These are phyloP conservation scores for Teinopalpus imperialis DNA, from an alignment of 2,888 invertebrate species.

Conservation along the genomic window DNA sequence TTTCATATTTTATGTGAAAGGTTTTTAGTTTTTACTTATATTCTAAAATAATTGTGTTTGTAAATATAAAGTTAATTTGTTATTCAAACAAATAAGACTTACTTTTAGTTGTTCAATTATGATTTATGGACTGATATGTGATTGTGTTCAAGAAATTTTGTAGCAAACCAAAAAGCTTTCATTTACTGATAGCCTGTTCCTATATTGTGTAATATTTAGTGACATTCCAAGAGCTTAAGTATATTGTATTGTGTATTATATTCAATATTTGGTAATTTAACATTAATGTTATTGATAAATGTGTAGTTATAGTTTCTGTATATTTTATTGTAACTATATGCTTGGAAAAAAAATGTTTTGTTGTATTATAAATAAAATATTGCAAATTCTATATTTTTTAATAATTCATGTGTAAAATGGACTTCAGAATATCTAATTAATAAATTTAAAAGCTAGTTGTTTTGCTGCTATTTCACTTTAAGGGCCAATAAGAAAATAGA, in stretches of 20 bases:
- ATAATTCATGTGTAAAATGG: neutral
- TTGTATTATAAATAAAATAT: conserved; percentile 10
- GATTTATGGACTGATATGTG: too few species aligned
- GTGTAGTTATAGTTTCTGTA: conserved; percentile 30
- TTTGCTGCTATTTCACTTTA: too few species aligned
- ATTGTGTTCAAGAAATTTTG: too few species aligned
- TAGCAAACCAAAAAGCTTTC: conserved; percentile 13
- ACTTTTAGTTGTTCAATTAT: too few species aligned
- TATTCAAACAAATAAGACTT: too few species aligned
- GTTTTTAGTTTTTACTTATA: too few species aligned
- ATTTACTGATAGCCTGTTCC: conserved; percentile 11
- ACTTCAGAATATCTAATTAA: too few species aligned
- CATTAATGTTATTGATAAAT: conserved; percentile 11
- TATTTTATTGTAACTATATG: conserved; percentile 34
- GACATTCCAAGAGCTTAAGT: conserved; percentile 47
- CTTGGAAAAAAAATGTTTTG: conserved; percentile 30
- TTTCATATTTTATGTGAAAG: neutral
- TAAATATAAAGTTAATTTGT: too few species aligned
- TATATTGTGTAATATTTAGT: conserved; percentile 28
- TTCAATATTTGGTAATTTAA: conserved; percentile 27
- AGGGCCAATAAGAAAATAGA: too few species aligned
- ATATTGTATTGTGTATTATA: conserved; percentile 32
- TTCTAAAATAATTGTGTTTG: too few species aligned
- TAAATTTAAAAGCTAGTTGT: too few species aligned
- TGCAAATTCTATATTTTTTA: conserved; percentile 3